Percentiles rank a stretch among this genome's conserved stretches.
phyloP scores from a whole-genome alignment of 1,140 invertebrate species.

The Brachionus asplanchnoidis region DNA sequence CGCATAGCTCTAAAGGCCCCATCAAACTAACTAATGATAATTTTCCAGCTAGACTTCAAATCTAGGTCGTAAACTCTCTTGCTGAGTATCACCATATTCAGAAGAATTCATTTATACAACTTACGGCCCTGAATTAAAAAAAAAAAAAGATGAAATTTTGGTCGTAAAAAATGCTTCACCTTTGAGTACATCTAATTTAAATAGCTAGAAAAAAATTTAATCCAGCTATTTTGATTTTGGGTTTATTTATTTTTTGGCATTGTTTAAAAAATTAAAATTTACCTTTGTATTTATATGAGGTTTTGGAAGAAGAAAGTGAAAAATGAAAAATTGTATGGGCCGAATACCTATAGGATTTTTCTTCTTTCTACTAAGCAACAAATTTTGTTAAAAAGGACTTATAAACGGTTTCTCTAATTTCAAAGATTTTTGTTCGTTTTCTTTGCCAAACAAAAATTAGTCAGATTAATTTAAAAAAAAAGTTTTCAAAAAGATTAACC shows the following conservation, averaged over 20 bases:
- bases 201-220: background rate
- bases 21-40: background rate
- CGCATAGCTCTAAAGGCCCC: background rate
- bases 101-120: too few species aligned
- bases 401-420: slow-evolving; percentile 22
- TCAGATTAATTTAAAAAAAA: background rate
- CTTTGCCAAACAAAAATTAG: background rate
- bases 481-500: slow-evolving; percentile 3
- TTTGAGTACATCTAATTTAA: background rate
- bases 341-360: background rate
- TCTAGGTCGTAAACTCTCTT: background rate
- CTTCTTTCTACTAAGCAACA: background rate
- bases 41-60: background rate
- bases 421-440: slow-evolving; percentile 8
- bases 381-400: background rate
- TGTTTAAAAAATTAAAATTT: background rate
- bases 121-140: too few species aligned
- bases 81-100: background rate
- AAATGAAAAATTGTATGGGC: background rate
- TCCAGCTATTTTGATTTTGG: background rate
- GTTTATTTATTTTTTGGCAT: slow-evolving; percentile 4
- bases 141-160: background rate
- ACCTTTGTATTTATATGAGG: background rate
- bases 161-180: background rate
- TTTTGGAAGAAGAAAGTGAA: slow-evolving; percentile 12